phyloP scores from a whole-genome alignment of 2,888 invertebrate species.

The Megastigmus dorsalis region DNA sequence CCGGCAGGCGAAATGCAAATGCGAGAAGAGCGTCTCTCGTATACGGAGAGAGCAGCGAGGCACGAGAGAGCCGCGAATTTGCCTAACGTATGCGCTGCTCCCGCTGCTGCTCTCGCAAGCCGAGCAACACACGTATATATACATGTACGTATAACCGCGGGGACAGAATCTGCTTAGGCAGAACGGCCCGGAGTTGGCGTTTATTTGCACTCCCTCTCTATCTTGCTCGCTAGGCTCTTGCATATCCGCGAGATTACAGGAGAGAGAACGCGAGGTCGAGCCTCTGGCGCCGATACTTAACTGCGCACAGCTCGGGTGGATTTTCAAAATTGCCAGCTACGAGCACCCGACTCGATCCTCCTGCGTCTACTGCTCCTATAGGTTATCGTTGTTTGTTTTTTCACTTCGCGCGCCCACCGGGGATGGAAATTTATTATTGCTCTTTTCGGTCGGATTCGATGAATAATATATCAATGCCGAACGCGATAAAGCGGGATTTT shows the following conservation, averaged over 20 bases:
- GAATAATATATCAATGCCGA: no score
- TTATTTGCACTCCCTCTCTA: constrained; percentile 1
- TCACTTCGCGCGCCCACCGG: no score
- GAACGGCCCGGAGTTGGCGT: background rate
- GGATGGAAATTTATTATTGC: no score
- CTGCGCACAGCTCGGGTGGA: background rate
- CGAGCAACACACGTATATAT: background rate
- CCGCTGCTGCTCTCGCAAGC: no score
- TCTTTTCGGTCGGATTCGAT: no score
- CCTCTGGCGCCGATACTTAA: background rate
- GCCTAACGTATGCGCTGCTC: constrained; percentile 48
- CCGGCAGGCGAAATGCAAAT: constrained; percentile 34
- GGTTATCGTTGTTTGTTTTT: no score
- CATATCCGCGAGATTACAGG: no score
- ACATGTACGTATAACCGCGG: constrained; percentile 6
- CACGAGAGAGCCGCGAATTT: constrained; percentile 48
- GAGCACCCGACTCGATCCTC: no score
- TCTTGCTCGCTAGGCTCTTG: no score
- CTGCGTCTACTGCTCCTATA: no score
- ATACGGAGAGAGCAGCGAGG: background rate
- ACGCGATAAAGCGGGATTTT: no score
- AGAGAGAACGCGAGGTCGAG: background rate
- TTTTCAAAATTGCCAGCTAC: constrained; percentile 38
- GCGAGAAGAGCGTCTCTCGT: no score
- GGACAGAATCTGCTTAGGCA: constrained; percentile 35